These are phyloP conservation scores for Lagopus leucura DNA, from an alignment of 2,113 vertebrate genomes.

Conservation along the genomic window DNA sequence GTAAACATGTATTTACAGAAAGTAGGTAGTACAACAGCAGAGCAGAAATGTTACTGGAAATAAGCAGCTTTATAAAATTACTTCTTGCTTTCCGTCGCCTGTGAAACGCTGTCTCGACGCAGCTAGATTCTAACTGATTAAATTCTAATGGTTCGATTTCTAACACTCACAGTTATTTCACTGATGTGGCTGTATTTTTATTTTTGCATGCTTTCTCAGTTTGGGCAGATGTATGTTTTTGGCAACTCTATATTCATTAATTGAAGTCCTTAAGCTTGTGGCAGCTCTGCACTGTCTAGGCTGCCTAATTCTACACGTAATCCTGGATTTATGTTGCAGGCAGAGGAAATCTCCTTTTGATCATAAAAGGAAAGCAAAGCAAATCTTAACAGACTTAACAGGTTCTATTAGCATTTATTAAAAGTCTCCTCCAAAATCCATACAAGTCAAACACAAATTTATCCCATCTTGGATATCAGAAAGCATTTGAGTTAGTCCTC, in stretches of 20 bases:
- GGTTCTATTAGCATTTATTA: constrained; percentile 3
- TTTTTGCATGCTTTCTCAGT: not conserved
- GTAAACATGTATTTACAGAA: constrained; percentile 41
- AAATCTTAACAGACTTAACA: not conserved
- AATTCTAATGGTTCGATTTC: too few species aligned
- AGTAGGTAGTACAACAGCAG: not conserved
- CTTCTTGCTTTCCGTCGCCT: not conserved
- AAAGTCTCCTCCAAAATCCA: not conserved
- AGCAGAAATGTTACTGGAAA: constrained; percentile 8
- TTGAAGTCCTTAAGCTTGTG: not conserved
- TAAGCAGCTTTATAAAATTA: constrained; percentile 1
- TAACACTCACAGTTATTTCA: not conserved
- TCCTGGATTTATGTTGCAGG: not conserved
- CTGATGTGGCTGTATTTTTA: not conserved
- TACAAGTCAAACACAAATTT: not conserved
- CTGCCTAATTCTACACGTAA: not conserved
- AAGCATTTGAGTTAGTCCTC: not conserved
- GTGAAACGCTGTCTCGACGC: constrained; percentile 18
- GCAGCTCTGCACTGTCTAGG: not conserved
- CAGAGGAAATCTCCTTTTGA: not conserved
- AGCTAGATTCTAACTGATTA: not conserved
- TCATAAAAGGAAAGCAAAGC: not conserved
- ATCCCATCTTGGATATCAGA: not conserved
- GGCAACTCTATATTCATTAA: not conserved
- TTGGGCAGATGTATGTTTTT: constrained; percentile 8